These are phyloP conservation scores for Lagria hirta DNA, from an alignment of 2,888 invertebrate genomes.

Conservation along the genomic window DNA sequence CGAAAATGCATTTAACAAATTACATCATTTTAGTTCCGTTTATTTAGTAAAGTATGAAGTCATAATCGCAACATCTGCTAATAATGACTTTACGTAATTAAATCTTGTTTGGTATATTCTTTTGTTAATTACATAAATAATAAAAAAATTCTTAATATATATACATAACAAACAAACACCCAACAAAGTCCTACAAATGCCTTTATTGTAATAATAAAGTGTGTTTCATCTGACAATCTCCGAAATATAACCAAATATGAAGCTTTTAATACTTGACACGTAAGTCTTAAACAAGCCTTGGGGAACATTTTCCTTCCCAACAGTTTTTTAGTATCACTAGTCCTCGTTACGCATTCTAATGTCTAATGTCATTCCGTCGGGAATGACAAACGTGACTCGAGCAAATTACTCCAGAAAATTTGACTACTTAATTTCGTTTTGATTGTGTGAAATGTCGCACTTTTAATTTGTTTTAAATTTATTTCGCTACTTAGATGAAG, in stretches of 20 bases:
- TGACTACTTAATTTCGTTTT: slow-evolving; percentile 44
- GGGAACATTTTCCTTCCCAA: slow-evolving; percentile 39
- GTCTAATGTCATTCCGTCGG: slow-evolving; percentile 31
- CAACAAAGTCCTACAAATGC: too few species aligned
- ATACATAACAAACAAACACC: too few species aligned
- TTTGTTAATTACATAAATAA: too few species aligned
- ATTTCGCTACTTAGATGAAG: slow-evolving; percentile 21
- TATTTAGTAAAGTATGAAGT: too few species aligned
- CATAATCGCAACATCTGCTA: too few species aligned
- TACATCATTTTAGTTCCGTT: too few species aligned
- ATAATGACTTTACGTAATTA: too few species aligned
- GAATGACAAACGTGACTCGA: slow-evolving; percentile 39
- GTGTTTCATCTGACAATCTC: too few species aligned
- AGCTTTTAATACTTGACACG: slow-evolving; percentile 23
- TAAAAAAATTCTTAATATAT: too few species aligned
- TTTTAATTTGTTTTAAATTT: slow-evolving; percentile 41
- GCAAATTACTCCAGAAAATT: slow-evolving; percentile 43
- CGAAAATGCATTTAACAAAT: too few species aligned
- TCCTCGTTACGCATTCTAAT: slow-evolving; percentile 44
- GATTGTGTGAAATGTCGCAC: slow-evolving; percentile 43
- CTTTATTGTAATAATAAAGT: too few species aligned
- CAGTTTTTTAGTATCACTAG: slow-evolving; percentile 40
- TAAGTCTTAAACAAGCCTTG: slow-evolving; percentile 21
- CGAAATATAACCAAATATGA: slow-evolving; percentile 13
- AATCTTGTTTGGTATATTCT: too few species aligned